Base-by-base conservation (phyloP, 2,113 vertebrate species). In the Neolamprologus hecqui region DNA sequence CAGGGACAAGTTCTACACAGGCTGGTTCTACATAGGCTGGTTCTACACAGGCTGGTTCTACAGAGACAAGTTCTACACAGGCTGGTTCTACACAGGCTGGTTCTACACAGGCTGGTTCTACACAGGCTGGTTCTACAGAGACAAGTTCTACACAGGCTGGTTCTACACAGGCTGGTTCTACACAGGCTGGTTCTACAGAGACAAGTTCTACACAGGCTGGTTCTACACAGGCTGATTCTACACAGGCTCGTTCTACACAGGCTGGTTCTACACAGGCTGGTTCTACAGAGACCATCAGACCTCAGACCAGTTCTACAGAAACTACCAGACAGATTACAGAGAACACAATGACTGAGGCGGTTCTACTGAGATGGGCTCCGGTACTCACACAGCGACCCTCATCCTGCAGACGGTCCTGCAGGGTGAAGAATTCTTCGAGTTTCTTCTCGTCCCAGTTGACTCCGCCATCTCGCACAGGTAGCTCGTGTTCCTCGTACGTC, bases 371-470 rank as follows among this genome's bases (percentile, higher is more conserved):
- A 54, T 14, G 4, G 28, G 19, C 17, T 70, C 40, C 40, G 31
- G 21, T 75, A 93, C 93, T 94, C 68, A 94, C 94, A 82, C 92
- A 94, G 45, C 4, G 3, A 14, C 75, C 55, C 0, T 86, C 15
- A 1, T 81, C 81, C 81, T 90, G 11, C 26, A 94, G 75, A 2
- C 83, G 89, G 21, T 87, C 1, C 75, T 89, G 90, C 9, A 89
- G 42, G 23, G 7, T 90, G 54, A 6, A 47, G 87, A 90, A 94
- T 0, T 9, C 1, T 2, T 57, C 37, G 1, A 94, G n/a, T 21
- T 88, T 93, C n/a, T 37, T 1, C 1, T 51, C 1, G 4, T 93
- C 49, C 92, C 93, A 94, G 19, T 17, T 14, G 60, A 80, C 12
- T 53, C 79, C 81, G 5, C 28, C 86, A 13, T 63, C 54, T 84